Conservation (phyloP, 2,113 vertebrate species). For the Carassius gibelio region DNA sequence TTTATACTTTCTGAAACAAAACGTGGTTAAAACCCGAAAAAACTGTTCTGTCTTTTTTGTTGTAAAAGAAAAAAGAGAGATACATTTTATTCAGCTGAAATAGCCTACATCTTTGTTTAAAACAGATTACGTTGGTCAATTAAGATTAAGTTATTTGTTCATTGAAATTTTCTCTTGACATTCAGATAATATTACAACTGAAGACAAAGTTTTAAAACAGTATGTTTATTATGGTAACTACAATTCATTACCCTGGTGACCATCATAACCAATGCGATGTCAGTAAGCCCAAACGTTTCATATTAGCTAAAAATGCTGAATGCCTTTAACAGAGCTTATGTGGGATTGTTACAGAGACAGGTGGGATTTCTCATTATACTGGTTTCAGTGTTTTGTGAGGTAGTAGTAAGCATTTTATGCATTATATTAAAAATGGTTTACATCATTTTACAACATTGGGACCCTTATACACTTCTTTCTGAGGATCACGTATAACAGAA, state of each 20-base stretch:
- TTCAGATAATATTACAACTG: background rate
- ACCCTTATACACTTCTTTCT: background rate
- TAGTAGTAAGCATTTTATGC: slow-evolving; percentile 35
- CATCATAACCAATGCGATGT: background rate
- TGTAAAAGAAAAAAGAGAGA: too few species aligned
- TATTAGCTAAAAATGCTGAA: background rate
- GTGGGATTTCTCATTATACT: background rate
- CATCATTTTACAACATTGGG: background rate
- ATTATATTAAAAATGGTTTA: background rate
- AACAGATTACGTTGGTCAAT: too few species aligned
- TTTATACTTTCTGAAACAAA: background rate
- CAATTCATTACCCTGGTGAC: background rate
- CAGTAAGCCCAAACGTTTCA: background rate
- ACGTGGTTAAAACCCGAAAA: background rate
- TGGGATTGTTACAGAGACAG: background rate
- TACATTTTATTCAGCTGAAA: too few species aligned
- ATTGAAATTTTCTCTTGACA: background rate
- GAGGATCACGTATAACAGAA: slow-evolving; percentile 12
- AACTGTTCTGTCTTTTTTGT: background rate
- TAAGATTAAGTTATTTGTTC: background rate
- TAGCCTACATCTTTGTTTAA: too few species aligned
- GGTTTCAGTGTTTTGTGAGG: slow-evolving; percentile 6
- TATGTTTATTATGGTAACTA: background rate
- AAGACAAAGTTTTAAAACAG: background rate
- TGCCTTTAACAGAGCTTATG: background rate